Base-by-base conservation (phyloP, 2,113 vertebrate genomes). In the Capreolus pygargus region DNA sequence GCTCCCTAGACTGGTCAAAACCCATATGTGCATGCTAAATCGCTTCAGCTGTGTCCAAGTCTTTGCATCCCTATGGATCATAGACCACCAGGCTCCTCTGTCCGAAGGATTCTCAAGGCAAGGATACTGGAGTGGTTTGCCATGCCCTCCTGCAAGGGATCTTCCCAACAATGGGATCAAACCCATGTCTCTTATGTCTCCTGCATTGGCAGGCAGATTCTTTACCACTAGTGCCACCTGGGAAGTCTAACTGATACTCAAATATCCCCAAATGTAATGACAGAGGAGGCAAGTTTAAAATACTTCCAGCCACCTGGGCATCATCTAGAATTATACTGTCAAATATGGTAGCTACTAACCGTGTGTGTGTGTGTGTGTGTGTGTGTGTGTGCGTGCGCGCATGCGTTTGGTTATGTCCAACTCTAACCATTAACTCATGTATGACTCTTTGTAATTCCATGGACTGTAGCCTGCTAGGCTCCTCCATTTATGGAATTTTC, bases 21-120 rank as follows among this genome's bases (percentile, higher is more conserved):
- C n/a, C 19, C 67, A 39, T 23, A n/a, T 70, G 67, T 36, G 19
- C 19, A 70, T 39, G n/a, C n/a, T 70, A 70, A 70, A 70, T 70
- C 0, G 0, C n/a, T 39, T 70, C 5, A 70, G 19, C n/a, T 0
- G 0, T 70, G 67, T 70, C 67, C 19, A 39, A 70, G 19, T 70
- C 67, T 70, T 70, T 70, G n/a, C 0, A 5, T 39, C 19, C n/a
- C 19, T 23, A 6, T 39, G 9, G 19, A 23, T 70, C 67, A 70
- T 39, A 70, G 19, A 70, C 19, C 10, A 70, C n/a, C n/a, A 70
- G 17, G 67, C 19, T 70, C 19, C 67, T 70, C 19, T 23, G n/a
- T 70, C 36, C 1, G 5, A 39, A n/a, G 67, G 10, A 70, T 70
- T 23, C n/a, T 70, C n/a, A 70, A 70, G n/a, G n/a, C n/a, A 39